These are phyloP conservation scores for Lonchura striata DNA, from an alignment of 2,113 vertebrate species.

Conservation along the genomic window DNA sequence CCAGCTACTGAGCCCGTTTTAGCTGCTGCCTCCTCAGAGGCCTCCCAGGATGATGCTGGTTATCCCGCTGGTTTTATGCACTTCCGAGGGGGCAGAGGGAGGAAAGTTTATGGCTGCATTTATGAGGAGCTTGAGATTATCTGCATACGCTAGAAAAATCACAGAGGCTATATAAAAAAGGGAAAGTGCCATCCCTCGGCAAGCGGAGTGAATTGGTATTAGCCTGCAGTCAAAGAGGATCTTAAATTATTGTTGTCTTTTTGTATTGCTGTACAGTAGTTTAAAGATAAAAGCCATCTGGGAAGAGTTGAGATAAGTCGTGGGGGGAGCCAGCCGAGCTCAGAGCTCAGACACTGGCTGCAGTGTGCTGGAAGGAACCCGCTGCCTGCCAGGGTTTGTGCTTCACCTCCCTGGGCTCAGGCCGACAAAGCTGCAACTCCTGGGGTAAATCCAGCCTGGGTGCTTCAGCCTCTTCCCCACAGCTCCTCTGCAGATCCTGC, in stretches of 20 bases:
- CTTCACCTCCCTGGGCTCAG: neutral
- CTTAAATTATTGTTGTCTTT: slow-evolving; percentile 53
- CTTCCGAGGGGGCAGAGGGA: neutral
- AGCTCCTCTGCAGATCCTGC: neutral
- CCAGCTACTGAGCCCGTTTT: neutral
- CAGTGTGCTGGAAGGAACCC: neutral
- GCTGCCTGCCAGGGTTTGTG: neutral
- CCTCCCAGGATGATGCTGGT: neutral
- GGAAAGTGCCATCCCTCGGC: slow-evolving; percentile 10
- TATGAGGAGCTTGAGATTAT: slow-evolving; percentile 50
- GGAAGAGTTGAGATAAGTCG: slow-evolving; percentile 39
- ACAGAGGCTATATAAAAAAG: neutral
- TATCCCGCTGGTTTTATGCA: slow-evolving; percentile 14
- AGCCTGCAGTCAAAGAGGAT: slow-evolving; percentile 49
- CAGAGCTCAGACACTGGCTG: neutral
- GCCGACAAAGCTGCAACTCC: neutral
- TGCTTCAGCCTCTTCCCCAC: neutral
- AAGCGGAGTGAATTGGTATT: neutral
- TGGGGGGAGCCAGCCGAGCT: neutral
- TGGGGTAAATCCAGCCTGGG: neutral
- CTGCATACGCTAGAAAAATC: slow-evolving; percentile 42
- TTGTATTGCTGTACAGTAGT: slow-evolving; percentile 23
- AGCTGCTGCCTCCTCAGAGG: neutral
- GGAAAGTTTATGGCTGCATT: slow-evolving; percentile 26
- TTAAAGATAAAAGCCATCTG: slow-evolving; percentile 57